Conservation (phyloP, 2,797 vertebrate species). For the Acipenser ruthenus region DNA sequence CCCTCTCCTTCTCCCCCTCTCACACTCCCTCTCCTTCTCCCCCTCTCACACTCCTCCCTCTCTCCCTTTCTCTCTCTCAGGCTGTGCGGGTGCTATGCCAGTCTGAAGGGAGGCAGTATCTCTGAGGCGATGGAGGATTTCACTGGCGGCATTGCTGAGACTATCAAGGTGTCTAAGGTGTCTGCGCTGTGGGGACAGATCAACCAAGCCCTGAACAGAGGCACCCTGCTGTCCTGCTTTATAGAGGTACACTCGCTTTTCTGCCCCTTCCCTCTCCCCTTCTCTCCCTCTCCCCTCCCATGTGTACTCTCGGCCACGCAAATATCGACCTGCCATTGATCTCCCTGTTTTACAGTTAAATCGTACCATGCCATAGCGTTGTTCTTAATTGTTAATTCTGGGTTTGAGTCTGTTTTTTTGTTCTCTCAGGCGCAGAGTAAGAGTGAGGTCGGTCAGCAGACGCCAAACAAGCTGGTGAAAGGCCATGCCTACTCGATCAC, state of each 20-base stretch:
- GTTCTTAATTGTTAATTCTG: too few relatives aligned
- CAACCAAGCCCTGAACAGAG: conserved; percentile 45
- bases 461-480: conserved; percentile 63
- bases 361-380: not conserved
- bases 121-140: conserved; percentile 75
- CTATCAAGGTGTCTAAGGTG: conserved; percentile 40
- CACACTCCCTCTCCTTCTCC: not conserved
- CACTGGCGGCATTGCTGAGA: conserved; percentile 65
- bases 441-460: conserved; percentile 50
- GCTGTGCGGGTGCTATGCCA: conserved; percentile 57
- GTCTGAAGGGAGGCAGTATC: conserved; percentile 66
- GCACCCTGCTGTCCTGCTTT: conserved; percentile 66
- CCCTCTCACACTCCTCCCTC: conserved; percentile 18
- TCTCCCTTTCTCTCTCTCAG: conserved; percentile 29
- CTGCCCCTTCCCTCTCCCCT: too few relatives aligned
- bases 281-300: too few relatives aligned
- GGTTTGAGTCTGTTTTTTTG: not conserved
- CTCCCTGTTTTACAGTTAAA: not conserved
- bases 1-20: not conserved
- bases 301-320: too few relatives aligned
- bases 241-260: conserved; percentile 47
- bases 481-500: conserved; percentile 80
- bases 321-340: too few relatives aligned
- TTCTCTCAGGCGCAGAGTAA: conserved; percentile 47
- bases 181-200: conserved; percentile 57